Evolutionary conservation across 2,888 invertebrate species (phyloP).

Genomic region (Eristalinus sepulchralis): DNA sequence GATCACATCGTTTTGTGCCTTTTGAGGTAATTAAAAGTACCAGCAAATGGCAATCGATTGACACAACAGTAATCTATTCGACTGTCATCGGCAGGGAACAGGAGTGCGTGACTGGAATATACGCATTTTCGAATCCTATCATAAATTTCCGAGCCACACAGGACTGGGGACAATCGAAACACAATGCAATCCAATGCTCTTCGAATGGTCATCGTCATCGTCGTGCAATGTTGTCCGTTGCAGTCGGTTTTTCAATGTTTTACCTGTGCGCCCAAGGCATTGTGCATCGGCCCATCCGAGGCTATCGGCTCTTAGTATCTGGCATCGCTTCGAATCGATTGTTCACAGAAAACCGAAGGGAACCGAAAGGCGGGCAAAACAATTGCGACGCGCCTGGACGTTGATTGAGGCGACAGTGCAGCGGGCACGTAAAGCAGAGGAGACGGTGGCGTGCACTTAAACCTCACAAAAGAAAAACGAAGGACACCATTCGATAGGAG

Average conservation of each 20-base stretch:
- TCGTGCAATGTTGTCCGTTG: conserved; percentile 4
- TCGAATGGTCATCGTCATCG: neutral
- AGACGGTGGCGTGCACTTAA: conserved; percentile 16
- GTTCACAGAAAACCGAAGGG: conserved; percentile 26
- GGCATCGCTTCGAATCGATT: conserved; percentile 52
- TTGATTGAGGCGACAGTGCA: conserved; percentile 56
- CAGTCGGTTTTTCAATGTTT: conserved; percentile 9
- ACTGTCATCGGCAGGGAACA: conserved; percentile 39
- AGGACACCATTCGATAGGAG: conserved; percentile 35
- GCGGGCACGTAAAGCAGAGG: conserved; percentile 51
- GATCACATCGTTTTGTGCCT: conserved; percentile 3
- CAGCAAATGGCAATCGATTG: conserved; percentile 50
- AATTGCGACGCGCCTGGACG: conserved; percentile 53
- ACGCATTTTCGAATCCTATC: conserved; percentile 49
- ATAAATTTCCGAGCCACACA: conserved; percentile 55
- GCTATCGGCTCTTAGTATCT: conserved; percentile 53
- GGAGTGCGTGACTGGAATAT: conserved; percentile 63
- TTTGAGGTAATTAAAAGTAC: conserved; percentile 48
- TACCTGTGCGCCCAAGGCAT: conserved; percentile 36
- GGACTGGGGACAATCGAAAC: conserved; percentile 19
- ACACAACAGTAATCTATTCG: conserved; percentile 60
- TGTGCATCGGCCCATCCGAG: neutral
- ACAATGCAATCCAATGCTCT: neutral
- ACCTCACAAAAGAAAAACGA: conserved; percentile 27
- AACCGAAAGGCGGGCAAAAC: conserved; percentile 42